These are phyloP conservation scores for Platygyra sinensis DNA, from an alignment of 64 coral and sea anemone genomes.

Conservation along the genomic window DNA sequence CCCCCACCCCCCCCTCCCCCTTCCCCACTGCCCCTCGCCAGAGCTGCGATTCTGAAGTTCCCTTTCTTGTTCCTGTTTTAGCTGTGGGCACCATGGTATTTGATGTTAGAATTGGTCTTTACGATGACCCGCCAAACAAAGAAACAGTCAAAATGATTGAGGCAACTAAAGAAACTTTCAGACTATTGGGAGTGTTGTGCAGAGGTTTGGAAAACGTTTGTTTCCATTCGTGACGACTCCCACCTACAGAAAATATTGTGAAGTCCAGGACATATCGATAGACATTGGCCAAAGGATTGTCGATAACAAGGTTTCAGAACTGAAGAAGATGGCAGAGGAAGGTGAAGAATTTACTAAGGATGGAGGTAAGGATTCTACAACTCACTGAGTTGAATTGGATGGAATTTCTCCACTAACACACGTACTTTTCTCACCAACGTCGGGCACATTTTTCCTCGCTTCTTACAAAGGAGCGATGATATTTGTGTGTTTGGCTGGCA, in stretches of 20 bases:
- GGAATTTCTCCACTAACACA: background rate
- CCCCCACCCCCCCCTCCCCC: too few species aligned
- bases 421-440: background rate
- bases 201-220: conserved; percentile 7
- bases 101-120: conserved; percentile 52
- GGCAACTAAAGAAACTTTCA: background rate
- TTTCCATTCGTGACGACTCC: conserved; percentile 24
- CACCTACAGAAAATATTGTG: conserved; percentile 32
- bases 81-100: conserved; percentile 51
- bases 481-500: too few species aligned
- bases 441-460: background rate
- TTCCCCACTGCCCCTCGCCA: too few species aligned
- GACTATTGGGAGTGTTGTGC: background rate
- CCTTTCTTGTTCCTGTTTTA: conserved; percentile 18
- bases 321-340: conserved; percentile 15
- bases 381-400: background rate
- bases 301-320: conserved; percentile 39
- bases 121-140: conserved; percentile 49
- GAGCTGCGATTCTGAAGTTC: too few species aligned
- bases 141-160: conserved; percentile 43
- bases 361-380: conserved; percentile 1
- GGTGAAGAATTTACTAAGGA: conserved; percentile 26
- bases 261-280: conserved; percentile 1
- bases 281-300: conserved; percentile 31
- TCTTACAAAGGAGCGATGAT: too few species aligned